A percentile compares a stretch with the other conserved stretches of the same genome.
Conservation (phyloP, 1,140 invertebrate genomes). For the Matsumurasca onukii region DNA sequence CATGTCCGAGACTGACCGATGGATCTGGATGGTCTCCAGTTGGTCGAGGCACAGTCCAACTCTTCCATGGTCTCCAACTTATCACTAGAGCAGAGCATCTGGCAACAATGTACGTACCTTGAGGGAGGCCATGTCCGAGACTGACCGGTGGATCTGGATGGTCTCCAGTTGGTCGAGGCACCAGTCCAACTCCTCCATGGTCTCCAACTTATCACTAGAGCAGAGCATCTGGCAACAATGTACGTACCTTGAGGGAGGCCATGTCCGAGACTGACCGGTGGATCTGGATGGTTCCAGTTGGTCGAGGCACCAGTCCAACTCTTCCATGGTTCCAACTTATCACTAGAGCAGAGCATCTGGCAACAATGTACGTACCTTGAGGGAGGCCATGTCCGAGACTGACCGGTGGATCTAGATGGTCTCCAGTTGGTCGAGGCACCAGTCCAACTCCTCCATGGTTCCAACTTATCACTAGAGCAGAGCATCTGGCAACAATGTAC, state of each 20-base stretch:
- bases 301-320: slow-evolving; percentile 98
- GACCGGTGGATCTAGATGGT: slow-evolving; percentile 98
- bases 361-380: too few species aligned
- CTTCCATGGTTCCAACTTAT: slow-evolving; percentile 89
- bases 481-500: slow-evolving; percentile 55
- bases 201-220: slow-evolving; percentile 83
- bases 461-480: slow-evolving; percentile 92
- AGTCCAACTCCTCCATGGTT: slow-evolving; percentile 98
- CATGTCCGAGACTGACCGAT: slow-evolving; percentile 98
- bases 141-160: slow-evolving; percentile 97
- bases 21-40: slow-evolving; percentile 98
- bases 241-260: slow-evolving; percentile 97
- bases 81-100: slow-evolving; percentile 57
- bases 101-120: slow-evolving; percentile 85
- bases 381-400: slow-evolving; percentile 98
- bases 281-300: slow-evolving; percentile 98
- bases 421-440: slow-evolving; percentile 99
- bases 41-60: slow-evolving; percentile 99
- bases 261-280: slow-evolving; percentile 84
- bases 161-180: slow-evolving; percentile 99
- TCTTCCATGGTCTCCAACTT: slow-evolving; percentile 97
- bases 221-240: too few species aligned
- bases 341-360: slow-evolving; percentile 79
- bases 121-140: slow-evolving; percentile 98
- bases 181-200: slow-evolving; percentile 99